Base-by-base conservation (phyloP, 2,113 vertebrate genomes). In the Mustela nigripes region DNA sequence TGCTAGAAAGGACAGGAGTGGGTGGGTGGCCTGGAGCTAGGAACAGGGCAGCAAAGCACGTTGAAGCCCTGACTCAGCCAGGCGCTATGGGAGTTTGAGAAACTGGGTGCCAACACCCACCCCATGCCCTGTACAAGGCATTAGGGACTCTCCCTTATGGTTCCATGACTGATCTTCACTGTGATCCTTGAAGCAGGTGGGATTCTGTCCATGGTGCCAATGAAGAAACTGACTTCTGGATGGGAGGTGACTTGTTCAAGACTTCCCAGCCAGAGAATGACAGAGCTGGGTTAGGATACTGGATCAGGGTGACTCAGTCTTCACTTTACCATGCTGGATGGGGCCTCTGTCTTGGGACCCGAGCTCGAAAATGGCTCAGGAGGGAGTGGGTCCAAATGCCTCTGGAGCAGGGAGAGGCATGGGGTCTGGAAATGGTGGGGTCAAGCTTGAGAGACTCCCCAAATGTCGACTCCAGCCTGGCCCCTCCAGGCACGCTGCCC, bases 11-110 rank as follows among this genome's bases (percentile, higher is more conserved):
- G 60, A 26, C 58, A 69, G 73, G 86, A 36, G 11, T 4, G 31
- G 85, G 92, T 28, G 82, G 91, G 36, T 67, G 22, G 11, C 60
- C 36, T 2, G 0, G 69, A 21, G 28, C 36, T 50, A 48, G 62
- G 85, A 95, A 22, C 89, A 18, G 28, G 53, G 45, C 50, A 28
- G 14, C 0, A 0, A 39, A 60, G 14, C 83, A 69, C 0, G 4
- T 63, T 4, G 1, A 80, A 53, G 82, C 65, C 78, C 83, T 95
- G 98, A 97, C 83, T 98, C 97, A 86, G 58, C 33, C 7, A 6
- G 83, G 78, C 5, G 26, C 87, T 31, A 1, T 12, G 74, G 86
- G 86, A 79, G 58, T 11, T 2, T 65, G 58, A 86, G 78, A 76
- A 91, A 36, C 48, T 16, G 39, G 53, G 48, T 12, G 12, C 81